Conservation (phyloP, 2,797 vertebrate species). For the Taenioides sp. region DNA sequence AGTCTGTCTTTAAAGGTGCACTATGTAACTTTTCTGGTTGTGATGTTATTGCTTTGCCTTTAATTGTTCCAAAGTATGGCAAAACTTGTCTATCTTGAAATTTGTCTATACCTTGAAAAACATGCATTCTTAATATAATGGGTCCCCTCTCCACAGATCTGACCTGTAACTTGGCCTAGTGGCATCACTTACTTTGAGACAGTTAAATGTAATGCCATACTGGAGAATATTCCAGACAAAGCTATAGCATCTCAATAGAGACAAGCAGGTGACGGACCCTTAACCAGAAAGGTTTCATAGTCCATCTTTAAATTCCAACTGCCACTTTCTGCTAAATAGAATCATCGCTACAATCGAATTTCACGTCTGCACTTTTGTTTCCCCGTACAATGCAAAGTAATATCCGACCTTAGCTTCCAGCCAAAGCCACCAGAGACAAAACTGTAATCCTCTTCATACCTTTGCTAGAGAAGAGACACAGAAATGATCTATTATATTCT, state of each 20-base stretch:
- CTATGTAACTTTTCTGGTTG: too few species aligned
- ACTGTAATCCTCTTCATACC: constrained; percentile 61
- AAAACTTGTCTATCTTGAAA: too few species aligned
- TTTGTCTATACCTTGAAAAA: too few species aligned
- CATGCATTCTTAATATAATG: too few species aligned
- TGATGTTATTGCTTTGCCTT: too few species aligned
- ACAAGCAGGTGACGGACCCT: too few species aligned
- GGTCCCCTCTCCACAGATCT: too few species aligned
- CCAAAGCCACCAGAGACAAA: constrained; percentile 49
- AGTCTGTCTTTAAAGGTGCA: neutral
- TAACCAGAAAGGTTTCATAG: neutral
- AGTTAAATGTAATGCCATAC: too few species aligned
- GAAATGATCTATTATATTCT: constrained; percentile 60
- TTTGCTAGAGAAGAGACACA: constrained; percentile 39
- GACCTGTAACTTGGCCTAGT: too few species aligned
- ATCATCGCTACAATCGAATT: constrained; percentile 40
- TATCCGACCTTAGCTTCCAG: constrained; percentile 39
- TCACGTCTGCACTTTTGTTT: constrained; percentile 50
- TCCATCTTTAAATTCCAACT: constrained; percentile 16
- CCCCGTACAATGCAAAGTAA: constrained; percentile 57
- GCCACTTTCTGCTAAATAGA: constrained; percentile 52
- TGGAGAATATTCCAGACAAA: neutral
- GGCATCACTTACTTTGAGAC: too few species aligned
- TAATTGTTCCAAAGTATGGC: too few species aligned
- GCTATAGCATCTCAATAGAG: neutral